phyloP scores from a whole-genome alignment of 2,888 invertebrate species.

The Xestia sexstrigata region DNA sequence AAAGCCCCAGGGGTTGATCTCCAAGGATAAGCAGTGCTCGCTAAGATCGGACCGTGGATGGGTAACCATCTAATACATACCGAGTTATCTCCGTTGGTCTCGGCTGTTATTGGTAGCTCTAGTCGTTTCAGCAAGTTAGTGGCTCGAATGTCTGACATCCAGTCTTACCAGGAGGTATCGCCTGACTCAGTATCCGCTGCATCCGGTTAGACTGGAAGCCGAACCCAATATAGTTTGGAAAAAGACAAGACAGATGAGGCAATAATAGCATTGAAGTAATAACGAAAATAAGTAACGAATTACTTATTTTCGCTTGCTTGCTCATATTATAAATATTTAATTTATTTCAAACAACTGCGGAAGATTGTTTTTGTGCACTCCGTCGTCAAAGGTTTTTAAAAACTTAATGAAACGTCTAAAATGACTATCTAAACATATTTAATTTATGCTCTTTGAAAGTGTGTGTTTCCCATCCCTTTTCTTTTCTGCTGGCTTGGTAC shows the following conservation, averaged over 20 bases:
- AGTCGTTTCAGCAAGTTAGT: neutral
- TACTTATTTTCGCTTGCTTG: too few species aligned
- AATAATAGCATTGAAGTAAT: neutral
- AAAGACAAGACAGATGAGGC: neutral
- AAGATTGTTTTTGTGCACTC: neutral
- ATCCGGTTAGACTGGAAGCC: neutral
- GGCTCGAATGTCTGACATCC: neutral
- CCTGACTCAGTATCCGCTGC: neutral
- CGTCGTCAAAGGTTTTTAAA: neutral
- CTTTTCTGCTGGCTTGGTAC: neutral
- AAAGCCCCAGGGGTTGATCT: neutral
- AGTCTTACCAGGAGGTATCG: neutral
- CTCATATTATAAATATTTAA: neutral
- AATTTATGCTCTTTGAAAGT: neutral
- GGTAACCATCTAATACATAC: neutral
- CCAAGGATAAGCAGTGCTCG: neutral
- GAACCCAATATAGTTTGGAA: neutral
- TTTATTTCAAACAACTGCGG: neutral
- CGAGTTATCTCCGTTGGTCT: neutral
- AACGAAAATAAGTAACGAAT: neutral
- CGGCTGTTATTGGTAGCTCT: neutral
- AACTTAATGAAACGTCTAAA: neutral
- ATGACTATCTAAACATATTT: neutral
- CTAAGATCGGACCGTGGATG: neutral
- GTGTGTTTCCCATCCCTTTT: neutral